Base-by-base conservation (phyloP, 2,113 vertebrate genomes). In the Bothrops jararaca region DNA sequence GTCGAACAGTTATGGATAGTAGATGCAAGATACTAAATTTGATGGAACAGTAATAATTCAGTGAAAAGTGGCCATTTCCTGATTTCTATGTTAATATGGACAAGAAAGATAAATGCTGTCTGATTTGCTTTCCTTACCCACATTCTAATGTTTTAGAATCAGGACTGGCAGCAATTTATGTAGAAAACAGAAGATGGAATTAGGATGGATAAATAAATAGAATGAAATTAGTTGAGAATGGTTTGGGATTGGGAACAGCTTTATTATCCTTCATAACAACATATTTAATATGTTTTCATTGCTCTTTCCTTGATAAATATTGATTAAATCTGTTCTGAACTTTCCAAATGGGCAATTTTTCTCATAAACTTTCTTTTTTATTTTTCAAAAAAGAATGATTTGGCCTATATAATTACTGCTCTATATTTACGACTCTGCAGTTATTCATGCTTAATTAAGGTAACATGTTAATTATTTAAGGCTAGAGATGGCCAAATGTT, bases 31-130 rank as follows among this genome's bases (percentile, higher is more conserved):
- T 88, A 64, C 69, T 48, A 56, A 94, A 50, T 64, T 69, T 94
- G 86, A 53, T 60, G 18, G 18, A 94, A 48, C 5, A 89, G 89
- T 89, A 24, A 69, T 91, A 86, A 86, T 95, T 69, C 45, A 53
- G 15, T 23, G 3, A 39, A 94, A 34, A 60, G 0, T 90, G 80
- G 48, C 29, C 42, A 95, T 95, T 93, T 95, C 93, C 58, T 91
- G 3, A 53, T 92, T 93, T 94, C 20, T 24, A 91, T n/a, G 8
- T 20, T 94, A 93, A 88, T 85, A 23, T 3, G 24, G 26, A 3
- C 52, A 42, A 91, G 74, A 15, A 92, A 24, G 90, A 91, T 12
- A 22, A 22, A 6, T 86, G 69, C 20, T 88, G 50, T 91, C 26
- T 64, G 12, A 64, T 64, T 64, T n/a, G 60, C 26, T 64, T 64